Percentiles rank a stretch among this genome's conserved stretches.
Conservation (phyloP, 2,113 vertebrate genomes). For the Pandion haliaetus region DNA sequence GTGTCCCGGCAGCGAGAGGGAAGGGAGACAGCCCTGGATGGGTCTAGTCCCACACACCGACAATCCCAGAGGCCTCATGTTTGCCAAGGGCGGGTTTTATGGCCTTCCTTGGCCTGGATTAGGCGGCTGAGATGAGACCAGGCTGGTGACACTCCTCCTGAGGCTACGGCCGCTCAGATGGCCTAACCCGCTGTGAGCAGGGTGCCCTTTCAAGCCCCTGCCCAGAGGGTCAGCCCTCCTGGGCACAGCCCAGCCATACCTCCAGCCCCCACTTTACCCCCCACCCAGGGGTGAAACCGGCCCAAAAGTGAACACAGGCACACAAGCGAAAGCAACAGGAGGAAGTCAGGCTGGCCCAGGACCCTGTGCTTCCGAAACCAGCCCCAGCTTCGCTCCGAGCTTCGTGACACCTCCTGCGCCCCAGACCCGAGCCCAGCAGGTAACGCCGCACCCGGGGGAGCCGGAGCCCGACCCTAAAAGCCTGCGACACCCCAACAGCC, state of each 20-base stretch:
- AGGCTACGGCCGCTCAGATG: neutral
- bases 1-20: fast-evolving
- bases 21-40: neutral
- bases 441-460: neutral
- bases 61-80: neutral
- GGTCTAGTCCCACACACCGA: neutral
- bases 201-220: neutral
- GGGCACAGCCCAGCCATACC: neutral
- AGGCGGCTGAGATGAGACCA: neutral
- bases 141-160: neutral
- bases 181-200: fast-evolving
- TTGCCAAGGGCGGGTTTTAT: constrained; percentile 11
- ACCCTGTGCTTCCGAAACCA: neutral
- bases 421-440: neutral
- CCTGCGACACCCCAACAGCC: neutral
- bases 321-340: neutral
- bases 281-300: neutral
- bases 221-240: fast-evolving
- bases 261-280: neutral
- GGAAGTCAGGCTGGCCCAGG: neutral
- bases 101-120: neutral
- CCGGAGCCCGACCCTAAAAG: neutral
- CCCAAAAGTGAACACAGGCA: neutral
- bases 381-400: neutral
- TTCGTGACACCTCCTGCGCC: neutral